Evolutionary conservation across 2,797 vertebrate species (phyloP).

Genomic region (Furcifer pardalis): DNA sequence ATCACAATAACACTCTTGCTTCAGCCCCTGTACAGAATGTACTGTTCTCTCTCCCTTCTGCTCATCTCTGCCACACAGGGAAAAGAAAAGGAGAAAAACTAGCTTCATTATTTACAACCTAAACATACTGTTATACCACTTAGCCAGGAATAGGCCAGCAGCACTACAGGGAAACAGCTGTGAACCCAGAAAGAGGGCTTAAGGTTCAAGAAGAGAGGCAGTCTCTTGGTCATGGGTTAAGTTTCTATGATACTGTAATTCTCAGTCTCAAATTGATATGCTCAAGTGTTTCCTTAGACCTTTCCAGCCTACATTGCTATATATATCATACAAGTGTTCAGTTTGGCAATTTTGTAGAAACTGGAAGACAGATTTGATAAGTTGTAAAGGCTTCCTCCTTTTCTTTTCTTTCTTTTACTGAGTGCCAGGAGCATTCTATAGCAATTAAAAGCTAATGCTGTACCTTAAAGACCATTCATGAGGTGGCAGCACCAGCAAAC

Average conservation of each 20-base stretch:
- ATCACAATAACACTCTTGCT: neutral
- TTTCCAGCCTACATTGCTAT: neutral
- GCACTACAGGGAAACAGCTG: neutral
- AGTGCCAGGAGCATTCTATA: neutral
- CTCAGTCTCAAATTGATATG: neutral
- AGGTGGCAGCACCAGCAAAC: neutral
- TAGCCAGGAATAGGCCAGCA: neutral
- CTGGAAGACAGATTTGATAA: neutral
- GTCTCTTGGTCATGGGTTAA: neutral
- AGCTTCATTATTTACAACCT: neutral
- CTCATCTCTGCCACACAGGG: neutral
- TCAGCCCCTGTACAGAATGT: neutral
- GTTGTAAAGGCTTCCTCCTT: neutral
- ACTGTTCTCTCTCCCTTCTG: neutral
- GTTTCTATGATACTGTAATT: neutral
- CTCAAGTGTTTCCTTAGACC: neutral
- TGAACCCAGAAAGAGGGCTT: neutral
- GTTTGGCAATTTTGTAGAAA: neutral
- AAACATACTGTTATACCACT: neutral
- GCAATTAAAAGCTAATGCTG: neutral
- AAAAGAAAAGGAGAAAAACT: neutral
- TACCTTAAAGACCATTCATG: neutral
- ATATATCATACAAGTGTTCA: neutral
- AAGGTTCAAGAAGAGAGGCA: neutral
- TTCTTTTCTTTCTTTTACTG: neutral